These are phyloP conservation scores for Bembecia ichneumoniformis DNA, from an alignment of 2,888 invertebrate genomes.

Conservation along the genomic window DNA sequence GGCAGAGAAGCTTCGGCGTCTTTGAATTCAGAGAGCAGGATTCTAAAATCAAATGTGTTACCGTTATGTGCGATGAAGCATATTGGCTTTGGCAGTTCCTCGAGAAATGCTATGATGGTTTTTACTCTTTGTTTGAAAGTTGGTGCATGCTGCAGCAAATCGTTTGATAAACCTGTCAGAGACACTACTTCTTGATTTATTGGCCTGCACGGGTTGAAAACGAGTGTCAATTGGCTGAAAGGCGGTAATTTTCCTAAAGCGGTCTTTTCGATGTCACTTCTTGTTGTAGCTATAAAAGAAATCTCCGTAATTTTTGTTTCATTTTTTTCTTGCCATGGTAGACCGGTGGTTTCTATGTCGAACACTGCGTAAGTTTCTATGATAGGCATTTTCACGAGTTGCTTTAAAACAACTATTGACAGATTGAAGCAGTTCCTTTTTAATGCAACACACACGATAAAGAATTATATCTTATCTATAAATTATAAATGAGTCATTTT, in stretches of 20 bases:
- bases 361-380: constrained; percentile 77
- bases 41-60: constrained; percentile 82
- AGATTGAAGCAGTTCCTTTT: too few species aligned
- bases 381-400: constrained; percentile 2
- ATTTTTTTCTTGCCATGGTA: constrained; percentile 70
- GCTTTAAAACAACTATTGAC: too few species aligned
- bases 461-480: too few species aligned
- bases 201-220: constrained; percentile 76
- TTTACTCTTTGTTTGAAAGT: constrained; percentile 72
- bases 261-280: constrained; percentile 53
- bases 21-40: constrained; percentile 75
- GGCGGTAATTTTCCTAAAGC: constrained; percentile 62
- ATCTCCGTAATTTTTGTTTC: constrained; percentile 79
- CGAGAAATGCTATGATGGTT: constrained; percentile 74
- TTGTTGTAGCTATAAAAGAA: constrained; percentile 74
- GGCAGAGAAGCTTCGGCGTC: constrained; percentile 62
- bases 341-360: constrained; percentile 81
- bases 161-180: constrained; percentile 77
- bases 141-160: constrained; percentile 73
- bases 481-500: too few species aligned
- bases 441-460: too few species aligned
- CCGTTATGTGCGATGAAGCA: constrained; percentile 91
- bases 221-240: constrained; percentile 77
- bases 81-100: constrained; percentile 75
- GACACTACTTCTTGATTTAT: constrained; percentile 53